Evolutionary conservation across 2,888 invertebrate species (phyloP), one percentile per base, ranked within the genome.

Genomic region (Silvanus unidentatus): DNA sequence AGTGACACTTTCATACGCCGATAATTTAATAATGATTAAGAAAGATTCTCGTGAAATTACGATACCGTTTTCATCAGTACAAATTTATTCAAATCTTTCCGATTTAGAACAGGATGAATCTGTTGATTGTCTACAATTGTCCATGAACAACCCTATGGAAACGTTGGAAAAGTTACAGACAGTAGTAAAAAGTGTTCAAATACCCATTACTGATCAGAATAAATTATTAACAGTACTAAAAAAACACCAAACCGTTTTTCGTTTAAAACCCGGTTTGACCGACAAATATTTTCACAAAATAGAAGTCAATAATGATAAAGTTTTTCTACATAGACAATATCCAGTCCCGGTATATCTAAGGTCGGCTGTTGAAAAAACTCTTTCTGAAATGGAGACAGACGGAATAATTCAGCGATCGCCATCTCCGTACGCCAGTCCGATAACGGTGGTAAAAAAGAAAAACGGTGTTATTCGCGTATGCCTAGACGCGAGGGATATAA

Each of bases 361-460:
- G n/a, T 5, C n/a, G n/a, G 32, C 32, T 32, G 32, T 32, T 12
- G 32, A 32, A 32, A 3, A n/a, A n/a, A 32, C n/a, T 8, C 3
- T 32, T 5, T 8, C 3, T n/a, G 5, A 32, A 32, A 5, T 32
- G 10, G 32, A 32, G n/a, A 12, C 4, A 5, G 32, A 32, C n/a
- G 32, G 32, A 5, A 32, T 32, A 3, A 32, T 32, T 32, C 3
- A 3, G 3, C 32, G 13, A 4, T n/a, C 10, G n/a, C 5, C 37
- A 4, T 15, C 37, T 16, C 44, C 40, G 1, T 37, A 37, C 12
- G 5, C 15, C 4, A 44, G 35, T 14, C 44, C 40, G 4, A 40
- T 40, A 16, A 44, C 44, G 2, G 40, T 34, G 9, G 43, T 43
- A 2, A 43, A 15, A 27, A 43, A 43, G 15, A 43, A 38, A 27